Percentiles rank a stretch among this genome's conserved stretches.
Evolutionary conservation across 2,113 vertebrate genomes (phyloP).

Genomic region (Oryzias melastigma): DNA sequence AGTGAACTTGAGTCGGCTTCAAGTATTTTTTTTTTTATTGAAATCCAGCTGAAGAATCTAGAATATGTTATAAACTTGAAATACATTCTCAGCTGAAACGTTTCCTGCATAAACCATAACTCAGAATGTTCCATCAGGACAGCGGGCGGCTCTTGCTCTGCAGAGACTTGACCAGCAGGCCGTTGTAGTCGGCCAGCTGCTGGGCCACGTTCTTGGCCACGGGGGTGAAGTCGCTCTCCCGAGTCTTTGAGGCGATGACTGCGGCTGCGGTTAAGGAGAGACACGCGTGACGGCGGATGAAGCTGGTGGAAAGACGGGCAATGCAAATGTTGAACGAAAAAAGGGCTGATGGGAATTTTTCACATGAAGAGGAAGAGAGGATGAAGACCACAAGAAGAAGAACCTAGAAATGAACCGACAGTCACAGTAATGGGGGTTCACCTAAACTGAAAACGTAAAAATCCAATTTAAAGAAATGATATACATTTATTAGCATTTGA

Average conservation of each 20-base stretch:
- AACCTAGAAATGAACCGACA: too few species aligned
- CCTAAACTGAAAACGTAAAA: too few species aligned
- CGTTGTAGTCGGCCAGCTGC: constrained; percentile 88
- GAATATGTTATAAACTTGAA: not conserved
- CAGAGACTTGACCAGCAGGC: constrained; percentile 82
- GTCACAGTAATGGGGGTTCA: too few species aligned
- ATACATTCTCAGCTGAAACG: not conserved
- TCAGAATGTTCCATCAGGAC: not conserved
- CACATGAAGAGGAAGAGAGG: too few species aligned
- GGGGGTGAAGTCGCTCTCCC: constrained; percentile 89
- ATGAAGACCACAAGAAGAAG: too few species aligned
- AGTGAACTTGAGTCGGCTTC: not conserved
- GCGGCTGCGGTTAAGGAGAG: constrained; percentile 67
- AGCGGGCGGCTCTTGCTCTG: constrained; percentile 72
- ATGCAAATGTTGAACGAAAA: too few species aligned
- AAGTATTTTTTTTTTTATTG: not conserved
- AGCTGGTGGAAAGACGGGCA: too few species aligned
- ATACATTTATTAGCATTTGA: too few species aligned
- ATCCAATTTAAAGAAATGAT: too few species aligned
- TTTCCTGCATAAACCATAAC: not conserved
- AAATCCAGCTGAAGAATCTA: too few species aligned
- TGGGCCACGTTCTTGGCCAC: constrained; percentile 83
- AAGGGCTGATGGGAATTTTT: too few species aligned
- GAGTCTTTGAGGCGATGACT: constrained; percentile 94
- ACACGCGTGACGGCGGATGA: too few species aligned